A percentile compares a stretch with the other conserved stretches of the same genome.
phyloP scores from a whole-genome alignment of 2,888 invertebrate genomes.

The Cabera pusaria region DNA sequence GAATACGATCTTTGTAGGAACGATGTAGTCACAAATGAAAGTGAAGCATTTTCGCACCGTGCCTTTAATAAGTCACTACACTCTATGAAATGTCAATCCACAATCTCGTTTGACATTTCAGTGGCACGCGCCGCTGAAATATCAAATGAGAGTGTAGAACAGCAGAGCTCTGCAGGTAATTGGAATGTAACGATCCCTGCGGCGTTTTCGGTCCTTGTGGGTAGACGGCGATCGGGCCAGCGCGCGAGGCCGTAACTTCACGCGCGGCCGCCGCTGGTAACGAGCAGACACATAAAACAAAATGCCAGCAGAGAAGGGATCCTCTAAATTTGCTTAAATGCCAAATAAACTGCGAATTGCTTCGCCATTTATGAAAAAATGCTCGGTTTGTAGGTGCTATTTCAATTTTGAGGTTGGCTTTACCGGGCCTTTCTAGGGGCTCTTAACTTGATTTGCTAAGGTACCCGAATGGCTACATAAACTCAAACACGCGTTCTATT shows the following conservation, averaged over 20 bases:
- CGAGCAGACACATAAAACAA: conserved; percentile 81
- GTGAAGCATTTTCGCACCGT: too few species aligned
- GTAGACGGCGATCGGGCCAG: conserved; percentile 53
- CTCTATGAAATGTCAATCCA: too few species aligned
- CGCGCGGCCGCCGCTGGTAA: conserved; percentile 79
- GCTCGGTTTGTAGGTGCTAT: conserved; percentile 44
- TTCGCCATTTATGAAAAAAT: conserved; percentile 75
- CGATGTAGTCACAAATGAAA: too few species aligned
- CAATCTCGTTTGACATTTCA: too few species aligned
- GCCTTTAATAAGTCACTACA: too few species aligned
- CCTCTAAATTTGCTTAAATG: conserved; percentile 80
- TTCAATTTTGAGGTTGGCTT: conserved; percentile 25
- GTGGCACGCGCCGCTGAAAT: too few species aligned
- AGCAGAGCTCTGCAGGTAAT: too few species aligned
- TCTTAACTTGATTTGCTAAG: conserved; percentile 19
- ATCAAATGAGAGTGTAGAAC: too few species aligned
- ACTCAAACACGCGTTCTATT: conserved; percentile 1
- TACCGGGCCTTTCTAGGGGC: conserved; percentile 14
- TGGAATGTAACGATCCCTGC: too few species aligned
- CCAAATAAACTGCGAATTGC: conserved; percentile 80
- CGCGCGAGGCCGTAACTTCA: conserved; percentile 78
- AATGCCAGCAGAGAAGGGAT: conserved; percentile 77
- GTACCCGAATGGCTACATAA: conserved; percentile 10
- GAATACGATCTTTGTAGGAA: too few species aligned
- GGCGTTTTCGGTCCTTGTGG: conserved; percentile 23